Percentiles rank a stretch among this genome's conserved stretches.
Evolutionary conservation across 2,888 invertebrate genomes (phyloP).

Genomic region (Acrobasis consociella): DNA sequence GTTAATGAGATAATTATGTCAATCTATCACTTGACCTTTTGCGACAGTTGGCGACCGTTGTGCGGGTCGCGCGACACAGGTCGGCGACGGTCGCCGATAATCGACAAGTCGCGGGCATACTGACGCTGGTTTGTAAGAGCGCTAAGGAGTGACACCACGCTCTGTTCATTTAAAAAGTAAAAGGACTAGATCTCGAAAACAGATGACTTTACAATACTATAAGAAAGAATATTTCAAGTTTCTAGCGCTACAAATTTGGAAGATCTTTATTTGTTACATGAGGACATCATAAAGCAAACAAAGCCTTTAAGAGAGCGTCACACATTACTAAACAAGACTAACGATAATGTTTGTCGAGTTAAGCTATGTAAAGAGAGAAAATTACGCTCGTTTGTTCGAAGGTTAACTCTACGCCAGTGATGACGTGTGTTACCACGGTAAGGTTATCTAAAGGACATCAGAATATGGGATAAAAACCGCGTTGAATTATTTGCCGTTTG

Average conservation of each 20-base stretch:
- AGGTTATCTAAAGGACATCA: conserved; percentile 23
- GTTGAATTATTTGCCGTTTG: conserved; percentile 56
- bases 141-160: too few relatives aligned
- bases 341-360: conserved; percentile 20
- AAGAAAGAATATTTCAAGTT: background rate
- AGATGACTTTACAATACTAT: too few relatives aligned
- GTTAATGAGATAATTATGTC: too few relatives aligned
- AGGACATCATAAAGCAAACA: conserved; percentile 19
- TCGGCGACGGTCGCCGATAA: too few relatives aligned
- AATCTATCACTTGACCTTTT: too few relatives aligned
- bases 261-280: background rate
- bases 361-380: conserved; percentile 14
- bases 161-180: too few relatives aligned
- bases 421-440: conserved; percentile 1
- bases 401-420: conserved; percentile 21
- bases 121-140: too few relatives aligned
- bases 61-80: too few relatives aligned
- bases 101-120: too few relatives aligned
- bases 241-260: conserved; percentile 8
- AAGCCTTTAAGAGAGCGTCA: conserved; percentile 12
- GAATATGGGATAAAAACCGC: conserved; percentile 35
- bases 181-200: too few relatives aligned
- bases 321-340: conserved; percentile 13
- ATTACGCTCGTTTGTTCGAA: conserved; percentile 19
- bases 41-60: too few relatives aligned